Base-by-base conservation (phyloP, 2,113 vertebrate species). In the Nettapus auritus region DNA sequence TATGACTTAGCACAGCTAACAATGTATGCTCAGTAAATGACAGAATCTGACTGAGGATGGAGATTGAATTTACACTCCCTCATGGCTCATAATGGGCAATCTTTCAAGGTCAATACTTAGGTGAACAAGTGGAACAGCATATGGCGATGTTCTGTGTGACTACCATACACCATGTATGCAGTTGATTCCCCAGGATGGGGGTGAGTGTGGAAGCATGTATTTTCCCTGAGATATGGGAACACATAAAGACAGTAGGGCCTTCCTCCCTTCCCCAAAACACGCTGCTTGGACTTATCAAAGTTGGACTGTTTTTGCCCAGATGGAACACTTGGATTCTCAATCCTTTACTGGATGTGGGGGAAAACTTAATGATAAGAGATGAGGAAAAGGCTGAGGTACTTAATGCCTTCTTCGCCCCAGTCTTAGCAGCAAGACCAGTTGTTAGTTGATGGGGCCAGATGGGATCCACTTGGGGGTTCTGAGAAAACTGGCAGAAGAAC, bases 1-100 rank as follows among this genome's bases (percentile, higher is more conserved):
- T 63, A 67, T 66, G 34, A 28, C 55, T 93, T 95, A 88, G 78
- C 86, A 93, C 89, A 97, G 93, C 74, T 96, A 94, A 82, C 73
- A 91, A 57, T 66, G 70, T 78, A 48, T 21, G 78, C 12, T 60
- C 80, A 93, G 83, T 96, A 96, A 96, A 94, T 93, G 83, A 94
- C 82, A 95, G 93, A 94, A 94, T 88, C 75, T 75, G 59, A 95
- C 75, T 93, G 90, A 97, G 95, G 91, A 94, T 77, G 86, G 92
- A 97, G 95, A 93, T 91, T 96, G 90, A 97, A 96, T 97, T 98
- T 96, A 96, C 75, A 97, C 89, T 82, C 96, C 88, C 93, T 95
- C 94, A 77, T 92, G 89, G 84, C 76, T 77, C 92, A 91, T 92
- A 96, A 97, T 94, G 81, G 77, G 19, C 48, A 94, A 92, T 96